Evolutionary conservation across 2,888 invertebrate genomes (phyloP).

Genomic region (Ectobius pallidus): DNA sequence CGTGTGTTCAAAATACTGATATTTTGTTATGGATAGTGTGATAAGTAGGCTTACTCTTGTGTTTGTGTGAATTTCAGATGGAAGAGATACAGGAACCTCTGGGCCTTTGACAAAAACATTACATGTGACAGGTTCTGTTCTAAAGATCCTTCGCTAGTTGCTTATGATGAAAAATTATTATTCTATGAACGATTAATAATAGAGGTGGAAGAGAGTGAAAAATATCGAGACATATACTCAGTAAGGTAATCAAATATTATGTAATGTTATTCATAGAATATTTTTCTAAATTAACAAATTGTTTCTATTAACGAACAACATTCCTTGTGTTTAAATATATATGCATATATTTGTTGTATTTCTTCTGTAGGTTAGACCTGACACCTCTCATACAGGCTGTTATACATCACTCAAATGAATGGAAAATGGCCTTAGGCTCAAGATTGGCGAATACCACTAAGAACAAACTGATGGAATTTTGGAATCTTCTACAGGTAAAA

Average conservation of each 20-base stretch:
- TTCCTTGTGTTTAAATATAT: neutral
- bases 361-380: slow-evolving; percentile 67
- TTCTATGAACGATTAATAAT: slow-evolving; percentile 79
- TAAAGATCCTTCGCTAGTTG: slow-evolving; percentile 65
- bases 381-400: slow-evolving; percentile 71
- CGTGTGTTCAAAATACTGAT: no score
- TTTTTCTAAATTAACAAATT: no score
- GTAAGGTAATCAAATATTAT: slow-evolving; percentile 63
- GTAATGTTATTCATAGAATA: no score
- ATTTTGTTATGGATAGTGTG: no score
- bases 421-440: slow-evolving; percentile 76
- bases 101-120: slow-evolving; percentile 75
- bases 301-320: neutral
- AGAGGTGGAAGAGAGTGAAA: slow-evolving; percentile 65
- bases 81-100: slow-evolving; percentile 75
- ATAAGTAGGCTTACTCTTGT: no score
- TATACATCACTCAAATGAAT: slow-evolving; percentile 75
- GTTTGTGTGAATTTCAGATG: no score
- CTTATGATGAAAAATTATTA: slow-evolving; percentile 84
- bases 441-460: slow-evolving; percentile 71
- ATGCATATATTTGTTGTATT: neutral
- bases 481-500: slow-evolving; percentile 47
- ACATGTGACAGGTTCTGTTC: slow-evolving; percentile 80
- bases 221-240: slow-evolving; percentile 69
- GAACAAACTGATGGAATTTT: slow-evolving; percentile 70